Evolutionary conservation across 2,113 vertebrate species (phyloP).

Genomic region (Trachemys scripta): DNA sequence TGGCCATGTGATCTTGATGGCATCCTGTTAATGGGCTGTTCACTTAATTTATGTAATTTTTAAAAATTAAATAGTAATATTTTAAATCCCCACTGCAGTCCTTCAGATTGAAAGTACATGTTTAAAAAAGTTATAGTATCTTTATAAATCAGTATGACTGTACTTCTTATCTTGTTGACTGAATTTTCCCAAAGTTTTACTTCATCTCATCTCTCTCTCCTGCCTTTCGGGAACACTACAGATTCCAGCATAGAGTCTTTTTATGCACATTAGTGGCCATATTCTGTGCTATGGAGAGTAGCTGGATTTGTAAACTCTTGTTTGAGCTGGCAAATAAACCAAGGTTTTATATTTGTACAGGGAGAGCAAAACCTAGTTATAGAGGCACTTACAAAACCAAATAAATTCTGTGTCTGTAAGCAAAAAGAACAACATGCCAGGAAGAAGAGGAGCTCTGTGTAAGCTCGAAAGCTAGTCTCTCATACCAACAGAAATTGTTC

Average conservation of each 20-base stretch:
- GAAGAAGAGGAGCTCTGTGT: background rate
- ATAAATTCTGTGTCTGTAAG: constrained; percentile 39
- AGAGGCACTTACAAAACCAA: constrained; percentile 47
- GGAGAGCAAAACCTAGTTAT: constrained; percentile 29
- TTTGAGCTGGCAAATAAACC: constrained; percentile 39
- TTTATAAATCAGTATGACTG: constrained; percentile 79
- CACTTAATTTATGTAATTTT: constrained; percentile 88
- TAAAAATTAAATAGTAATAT: constrained; percentile 86
- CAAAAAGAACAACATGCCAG: background rate
- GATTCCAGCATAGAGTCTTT: constrained; percentile 12
- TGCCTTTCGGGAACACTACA: constrained; percentile 24
- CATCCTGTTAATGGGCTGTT: constrained; percentile 83
- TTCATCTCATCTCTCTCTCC: constrained; percentile 20
- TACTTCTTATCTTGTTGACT: constrained; percentile 79
- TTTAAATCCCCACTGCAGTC: constrained; percentile 81
- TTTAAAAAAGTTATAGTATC: constrained; percentile 82
- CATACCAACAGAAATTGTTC: background rate
- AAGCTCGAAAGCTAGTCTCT: background rate
- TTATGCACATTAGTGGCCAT: constrained; percentile 4
- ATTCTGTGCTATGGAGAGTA: background rate
- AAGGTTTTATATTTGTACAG: constrained; percentile 34
- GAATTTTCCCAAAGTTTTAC: constrained; percentile 70
- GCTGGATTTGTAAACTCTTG: constrained; percentile 21
- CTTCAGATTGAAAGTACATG: constrained; percentile 77
- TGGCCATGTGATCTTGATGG: constrained; percentile 83